phyloP scores from a whole-genome alignment of 1,140 invertebrate species.

The Artemia franciscana region DNA sequence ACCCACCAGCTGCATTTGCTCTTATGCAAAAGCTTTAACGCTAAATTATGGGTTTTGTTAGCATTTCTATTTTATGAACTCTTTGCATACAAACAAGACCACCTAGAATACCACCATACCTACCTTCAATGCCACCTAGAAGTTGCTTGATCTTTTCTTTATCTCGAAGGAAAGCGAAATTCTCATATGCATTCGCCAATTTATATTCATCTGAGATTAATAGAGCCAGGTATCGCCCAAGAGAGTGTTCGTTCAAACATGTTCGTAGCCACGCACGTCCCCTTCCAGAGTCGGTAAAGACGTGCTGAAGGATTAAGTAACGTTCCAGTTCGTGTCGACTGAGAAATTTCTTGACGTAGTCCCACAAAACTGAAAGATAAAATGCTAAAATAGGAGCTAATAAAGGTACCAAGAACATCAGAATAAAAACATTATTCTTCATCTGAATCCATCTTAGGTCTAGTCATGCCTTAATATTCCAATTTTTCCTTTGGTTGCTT shows the following conservation, averaged over 20 bases:
- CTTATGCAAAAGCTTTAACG: too few species aligned
- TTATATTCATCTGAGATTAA: conserved; percentile 37
- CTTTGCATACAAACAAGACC: conserved; percentile 6
- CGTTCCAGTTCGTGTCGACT: conserved; percentile 68
- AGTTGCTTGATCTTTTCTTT: conserved; percentile 34
- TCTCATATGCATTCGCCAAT: conserved; percentile 50
- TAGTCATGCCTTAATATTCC: too few species aligned
- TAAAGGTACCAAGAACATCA: too few species aligned
- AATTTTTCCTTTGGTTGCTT: too few species aligned
- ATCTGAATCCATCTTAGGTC: too few species aligned
- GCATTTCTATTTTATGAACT: too few species aligned
- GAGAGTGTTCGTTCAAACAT: conserved; percentile 60
- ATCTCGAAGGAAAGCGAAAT: conserved; percentile 53
- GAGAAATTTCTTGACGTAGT: conserved; percentile 30
- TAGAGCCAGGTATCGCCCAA: conserved; percentile 57
- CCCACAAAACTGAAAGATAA: conserved; percentile 18
- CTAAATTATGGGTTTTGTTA: too few species aligned
- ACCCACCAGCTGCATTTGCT: too few species aligned
- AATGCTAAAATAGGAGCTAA: conserved; percentile 1
- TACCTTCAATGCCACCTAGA: conserved; percentile 49
- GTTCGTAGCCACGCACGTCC: conserved; percentile 54
- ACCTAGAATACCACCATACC: conserved; percentile 7
- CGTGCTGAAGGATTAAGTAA: conserved; percentile 48
- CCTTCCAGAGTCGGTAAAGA: conserved; percentile 53
- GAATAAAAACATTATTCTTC: too few species aligned